Percentiles rank a stretch among this genome's conserved stretches.
These are phyloP conservation scores for Tenthredo scrophulariae DNA, from an alignment of 2,888 invertebrate species.

Conservation along the genomic window DNA sequence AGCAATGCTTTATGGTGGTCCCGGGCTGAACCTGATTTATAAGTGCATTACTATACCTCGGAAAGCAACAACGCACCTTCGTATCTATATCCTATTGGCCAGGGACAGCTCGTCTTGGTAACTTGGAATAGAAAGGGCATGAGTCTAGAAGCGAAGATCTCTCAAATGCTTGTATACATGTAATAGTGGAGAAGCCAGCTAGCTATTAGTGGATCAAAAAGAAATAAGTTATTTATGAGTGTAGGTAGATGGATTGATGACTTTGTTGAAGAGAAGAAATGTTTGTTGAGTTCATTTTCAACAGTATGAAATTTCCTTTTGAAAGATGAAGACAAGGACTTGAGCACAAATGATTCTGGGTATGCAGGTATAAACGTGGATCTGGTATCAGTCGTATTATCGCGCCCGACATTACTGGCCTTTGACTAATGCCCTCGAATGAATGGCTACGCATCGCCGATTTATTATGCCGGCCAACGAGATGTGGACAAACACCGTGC, in stretches of 20 bases:
- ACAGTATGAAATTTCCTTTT: conserved; percentile 43
- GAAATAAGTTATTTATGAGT: not conserved
- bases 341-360: conserved; percentile 60
- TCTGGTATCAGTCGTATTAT: conserved; percentile 76
- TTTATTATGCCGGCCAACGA: conserved; percentile 78
- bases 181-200: conserved; percentile 54
- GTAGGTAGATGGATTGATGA: conserved; percentile 7
- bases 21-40: conserved; percentile 78
- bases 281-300: not conserved
- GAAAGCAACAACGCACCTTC: conserved; percentile 58
- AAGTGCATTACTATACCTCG: conserved; percentile 76
- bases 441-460: conserved; percentile 78
- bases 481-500: conserved; percentile 77
- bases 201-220: conserved; percentile 54
- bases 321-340: conserved; percentile 50
- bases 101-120: conserved; percentile 57
- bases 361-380: conserved; percentile 51
- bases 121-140: conserved; percentile 56
- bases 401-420: conserved; percentile 76
- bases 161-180: not conserved
- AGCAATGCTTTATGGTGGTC: conserved; percentile 79
- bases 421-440: conserved; percentile 78
- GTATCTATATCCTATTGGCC: conserved; percentile 68
- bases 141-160: conserved; percentile 38
- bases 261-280: not conserved